phyloP scores from a whole-genome alignment of 2,888 invertebrate genomes.

The Drepana falcataria region DNA sequence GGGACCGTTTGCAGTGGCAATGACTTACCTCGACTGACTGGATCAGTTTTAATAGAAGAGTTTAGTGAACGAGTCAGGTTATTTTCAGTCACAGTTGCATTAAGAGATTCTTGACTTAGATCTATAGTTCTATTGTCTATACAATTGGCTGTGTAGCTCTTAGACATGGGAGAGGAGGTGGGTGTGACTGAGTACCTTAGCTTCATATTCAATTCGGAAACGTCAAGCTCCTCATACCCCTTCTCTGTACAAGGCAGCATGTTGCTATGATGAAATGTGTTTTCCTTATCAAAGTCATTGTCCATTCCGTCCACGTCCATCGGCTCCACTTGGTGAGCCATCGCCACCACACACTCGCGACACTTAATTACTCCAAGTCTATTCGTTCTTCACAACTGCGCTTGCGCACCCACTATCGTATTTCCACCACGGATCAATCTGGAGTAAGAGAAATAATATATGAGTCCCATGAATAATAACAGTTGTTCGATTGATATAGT shows the following conservation, averaged over 20 bases:
- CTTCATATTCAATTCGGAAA: constrained; percentile 68
- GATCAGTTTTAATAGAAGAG: constrained; percentile 47
- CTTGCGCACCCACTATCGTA: constrained; percentile 13
- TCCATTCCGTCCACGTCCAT: constrained; percentile 58
- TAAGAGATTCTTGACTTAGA: constrained; percentile 31
- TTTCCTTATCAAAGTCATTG: constrained; percentile 59
- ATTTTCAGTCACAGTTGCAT: constrained; percentile 34
- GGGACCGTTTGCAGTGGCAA: constrained; percentile 51
- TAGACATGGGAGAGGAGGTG: constrained; percentile 63
- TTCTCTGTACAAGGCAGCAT: constrained; percentile 59
- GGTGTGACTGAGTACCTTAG: constrained; percentile 67
- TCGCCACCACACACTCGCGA: constrained; percentile 24
- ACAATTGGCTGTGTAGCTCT: constrained; percentile 50
- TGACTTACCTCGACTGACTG: constrained; percentile 39
- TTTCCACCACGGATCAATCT: constrained; percentile 32
- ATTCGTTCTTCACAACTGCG: background rate
- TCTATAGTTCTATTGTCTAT: constrained; percentile 40
- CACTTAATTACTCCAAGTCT: background rate
- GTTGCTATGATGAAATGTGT: constrained; percentile 57
- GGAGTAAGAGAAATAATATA: constrained; percentile 44
- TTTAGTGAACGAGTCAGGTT: constrained; percentile 58
- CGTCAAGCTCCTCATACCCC: constrained; percentile 66
- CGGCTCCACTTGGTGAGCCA: constrained; percentile 61
- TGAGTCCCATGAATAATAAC: constrained; percentile 57
- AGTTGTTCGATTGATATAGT: constrained; percentile 54